These are phyloP conservation scores for Anaspis maculata DNA, from an alignment of 2,888 invertebrate species.

Conservation along the genomic window DNA sequence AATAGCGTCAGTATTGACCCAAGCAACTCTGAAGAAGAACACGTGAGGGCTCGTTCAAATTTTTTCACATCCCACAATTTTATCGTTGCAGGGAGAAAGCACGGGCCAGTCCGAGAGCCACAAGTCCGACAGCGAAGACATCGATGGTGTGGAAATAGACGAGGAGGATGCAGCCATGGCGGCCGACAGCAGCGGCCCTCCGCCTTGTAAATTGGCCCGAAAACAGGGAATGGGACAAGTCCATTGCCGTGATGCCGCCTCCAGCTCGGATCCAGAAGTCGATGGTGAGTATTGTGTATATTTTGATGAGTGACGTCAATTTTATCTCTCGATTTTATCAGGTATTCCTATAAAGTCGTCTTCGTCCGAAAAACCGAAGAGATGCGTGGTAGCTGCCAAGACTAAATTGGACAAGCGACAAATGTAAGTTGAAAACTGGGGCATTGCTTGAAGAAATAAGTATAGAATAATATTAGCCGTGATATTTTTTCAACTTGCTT, in stretches of 20 bases:
- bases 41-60: conserved; percentile 35
- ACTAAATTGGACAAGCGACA: conserved; percentile 16
- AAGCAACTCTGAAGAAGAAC: conserved; percentile 73
- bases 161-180: conserved; percentile 43
- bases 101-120: conserved; percentile 48
- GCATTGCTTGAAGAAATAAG: not conserved
- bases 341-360: conserved; percentile 25
- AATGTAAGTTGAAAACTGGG: conserved; percentile 6
- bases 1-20: conserved; percentile 74
- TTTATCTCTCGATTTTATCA: conserved; percentile 4
- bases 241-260: conserved; percentile 25
- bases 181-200: conserved; percentile 42
- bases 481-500: no score
- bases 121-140: conserved; percentile 44
- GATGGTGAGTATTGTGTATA: conserved; percentile 30
- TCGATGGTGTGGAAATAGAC: conserved; percentile 42
- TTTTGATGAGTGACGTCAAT: not conserved
- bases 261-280: conserved; percentile 36
- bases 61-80: no score
- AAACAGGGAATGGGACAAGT: conserved; percentile 22
- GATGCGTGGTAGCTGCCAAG: conserved; percentile 11
- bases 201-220: conserved; percentile 46
- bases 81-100: conserved; percentile 50
- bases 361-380: conserved; percentile 22
- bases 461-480: no score